Percentiles rank a stretch among this genome's conserved stretches.
These are phyloP conservation scores for Drosophila orosa DNA, from an alignment of 1,140 invertebrate species.

Conservation along the genomic window DNA sequence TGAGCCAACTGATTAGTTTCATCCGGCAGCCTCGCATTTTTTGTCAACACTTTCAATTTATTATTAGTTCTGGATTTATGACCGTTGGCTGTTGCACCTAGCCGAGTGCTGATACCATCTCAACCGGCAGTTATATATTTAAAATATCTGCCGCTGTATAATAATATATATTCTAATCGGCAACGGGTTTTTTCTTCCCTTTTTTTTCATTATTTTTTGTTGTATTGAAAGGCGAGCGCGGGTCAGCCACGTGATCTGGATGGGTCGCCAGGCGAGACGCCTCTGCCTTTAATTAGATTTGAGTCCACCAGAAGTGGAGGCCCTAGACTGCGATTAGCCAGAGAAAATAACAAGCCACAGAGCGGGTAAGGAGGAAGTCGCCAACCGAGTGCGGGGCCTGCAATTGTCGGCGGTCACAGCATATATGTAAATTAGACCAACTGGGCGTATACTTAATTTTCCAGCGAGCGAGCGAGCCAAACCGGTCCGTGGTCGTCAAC, in stretches of 20 bases:
- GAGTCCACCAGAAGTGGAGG: conserved; percentile 11
- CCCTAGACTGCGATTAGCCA: conserved; percentile 31
- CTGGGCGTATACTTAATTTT: conserved; percentile 66
- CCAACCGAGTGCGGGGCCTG: neutral
- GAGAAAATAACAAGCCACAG: conserved; percentile 21
- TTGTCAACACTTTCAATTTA: conserved; percentile 24
- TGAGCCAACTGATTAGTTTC: conserved; percentile 26
- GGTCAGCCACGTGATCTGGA: conserved; percentile 60
- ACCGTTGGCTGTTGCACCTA: conserved; percentile 20
- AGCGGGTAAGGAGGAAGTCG: conserved; percentile 18
- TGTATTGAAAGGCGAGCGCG: neutral
- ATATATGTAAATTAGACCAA: conserved; percentile 47
- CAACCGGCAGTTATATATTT: conserved; percentile 59
- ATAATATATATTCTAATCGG: conserved; percentile 44
- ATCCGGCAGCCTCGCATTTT: conserved; percentile 1
- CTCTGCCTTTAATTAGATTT: conserved; percentile 59
- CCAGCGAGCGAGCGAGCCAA: conserved; percentile 26
- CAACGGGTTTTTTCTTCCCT: neutral
- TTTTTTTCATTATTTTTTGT: conserved; percentile 21
- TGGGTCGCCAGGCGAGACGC: conserved; percentile 36
- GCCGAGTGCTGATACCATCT: conserved; percentile 27
- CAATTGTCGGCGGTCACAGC: conserved; percentile 23
- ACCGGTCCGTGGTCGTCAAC: conserved; percentile 52
- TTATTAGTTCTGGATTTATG: conserved; percentile 41
- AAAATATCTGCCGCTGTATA: conserved; percentile 29